Evolutionary conservation across 2,797 vertebrate species (phyloP).

Genomic region (Morus bassanus): DNA sequence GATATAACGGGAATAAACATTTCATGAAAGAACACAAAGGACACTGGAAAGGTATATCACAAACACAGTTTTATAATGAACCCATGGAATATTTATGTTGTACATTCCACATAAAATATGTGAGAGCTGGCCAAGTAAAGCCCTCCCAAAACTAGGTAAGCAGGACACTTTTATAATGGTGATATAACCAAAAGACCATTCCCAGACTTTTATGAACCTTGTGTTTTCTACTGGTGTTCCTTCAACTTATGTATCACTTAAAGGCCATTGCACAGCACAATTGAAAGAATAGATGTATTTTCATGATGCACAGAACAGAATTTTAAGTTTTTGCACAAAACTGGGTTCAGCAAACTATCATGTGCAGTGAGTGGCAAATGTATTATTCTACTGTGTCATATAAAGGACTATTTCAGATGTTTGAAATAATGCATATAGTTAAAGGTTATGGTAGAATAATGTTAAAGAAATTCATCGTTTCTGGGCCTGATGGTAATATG

Average conservation of each 20-base stretch:
- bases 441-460: conserved; percentile 58
- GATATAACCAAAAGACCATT: conserved; percentile 25
- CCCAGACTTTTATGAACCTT: conserved; percentile 8
- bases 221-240: neutral
- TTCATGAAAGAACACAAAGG: neutral
- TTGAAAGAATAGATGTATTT: neutral
- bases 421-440: conserved; percentile 39
- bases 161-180: conserved; percentile 16
- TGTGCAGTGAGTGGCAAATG: neutral
- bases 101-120: neutral
- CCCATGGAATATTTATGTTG: conserved; percentile 34
- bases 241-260: neutral
- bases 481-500: conserved; percentile 34
- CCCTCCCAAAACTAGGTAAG: conserved; percentile 4
- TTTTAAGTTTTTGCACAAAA: neutral
- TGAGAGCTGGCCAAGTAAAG: neutral
- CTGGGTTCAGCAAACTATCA: neutral
- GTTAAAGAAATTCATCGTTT: conserved; percentile 50
- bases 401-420: conserved; percentile 34
- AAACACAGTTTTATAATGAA: conserved; percentile 1
- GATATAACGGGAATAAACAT: conserved; percentile 31
- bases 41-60: neutral
- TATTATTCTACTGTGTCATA: conserved; percentile 14
- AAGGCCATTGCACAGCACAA: neutral
- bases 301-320: neutral